Evolutionary conservation across 1,140 invertebrate species (phyloP), one percentile per base, ranked within the genome.

Genomic region (Drosophila mauritiana): DNA sequence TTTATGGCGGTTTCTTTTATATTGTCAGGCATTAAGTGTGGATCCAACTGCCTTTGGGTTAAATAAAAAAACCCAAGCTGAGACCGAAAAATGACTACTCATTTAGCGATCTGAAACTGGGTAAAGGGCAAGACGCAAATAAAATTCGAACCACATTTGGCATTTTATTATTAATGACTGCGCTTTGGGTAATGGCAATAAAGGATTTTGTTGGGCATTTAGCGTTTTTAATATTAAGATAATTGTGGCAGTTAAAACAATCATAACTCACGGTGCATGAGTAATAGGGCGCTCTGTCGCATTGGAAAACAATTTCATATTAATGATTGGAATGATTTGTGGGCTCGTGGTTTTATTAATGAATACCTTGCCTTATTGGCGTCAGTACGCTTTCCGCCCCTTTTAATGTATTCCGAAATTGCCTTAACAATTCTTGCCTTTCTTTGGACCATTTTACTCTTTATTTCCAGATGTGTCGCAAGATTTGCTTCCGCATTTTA

Each of bases 101-200:
- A 58, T 73, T 79, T 62, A 37, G 57, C 48, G 42, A 63, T 56
- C 31, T 53, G 42, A 81, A 85, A 75, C 73, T 85, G 61, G 82
- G 83, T 88, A 85, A 85, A 85, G 82, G 82, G 82, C 83, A 85
- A 15, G 39, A 25, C 22, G 83, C 43, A 39, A 55, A 78, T 82
- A 56, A 72, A 72, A n/a, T 62, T 57, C 37, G 48, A 56, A 63
- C 46, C 49, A n/a, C 54, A 42, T 58, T 72, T 83, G 59, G 59
- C 40, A 54, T 61, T 64, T 72, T n/a, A 54, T 43, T 68, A 62
- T 54, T 68, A 58, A 58, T 64, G 55, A 43, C n/a, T 27, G 11
- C 7, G 25, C 12, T 25, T 56, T 22, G 40, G 36, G 51, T 49
- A 39, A 46, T 48, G 37, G 36, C 25, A 48, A 40, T 48, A 45